Evolutionary conservation across 2,888 invertebrate genomes (phyloP).

Genomic region (Tuberolachnus salignus): DNA sequence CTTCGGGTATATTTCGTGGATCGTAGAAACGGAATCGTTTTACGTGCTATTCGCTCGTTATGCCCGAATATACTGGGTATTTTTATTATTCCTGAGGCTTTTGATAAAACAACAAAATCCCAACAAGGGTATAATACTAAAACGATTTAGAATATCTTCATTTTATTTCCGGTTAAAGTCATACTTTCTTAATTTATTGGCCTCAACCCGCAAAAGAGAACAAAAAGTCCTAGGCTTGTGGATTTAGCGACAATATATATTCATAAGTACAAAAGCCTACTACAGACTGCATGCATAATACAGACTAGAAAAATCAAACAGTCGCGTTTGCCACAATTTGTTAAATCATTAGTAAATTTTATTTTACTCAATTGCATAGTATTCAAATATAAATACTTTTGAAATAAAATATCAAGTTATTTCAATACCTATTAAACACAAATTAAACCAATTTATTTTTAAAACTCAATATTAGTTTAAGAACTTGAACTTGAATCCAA

Average conservation of each 20-base stretch:
- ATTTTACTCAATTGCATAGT: no score
- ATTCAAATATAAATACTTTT: no score
- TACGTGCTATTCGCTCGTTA: conserved; percentile 6
- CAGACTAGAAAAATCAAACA: no score
- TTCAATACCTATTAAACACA: no score
- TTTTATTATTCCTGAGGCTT: not conserved
- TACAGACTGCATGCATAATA: no score
- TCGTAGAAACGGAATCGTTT: conserved; percentile 40
- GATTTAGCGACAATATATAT: not conserved
- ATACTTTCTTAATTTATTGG: conserved; percentile 14
- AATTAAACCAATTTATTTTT: no score
- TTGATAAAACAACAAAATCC: not conserved
- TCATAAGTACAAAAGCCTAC: not conserved
- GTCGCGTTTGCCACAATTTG: no score
- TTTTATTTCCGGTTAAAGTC: conserved; percentile 3
- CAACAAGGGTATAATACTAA: conserved; percentile 31
- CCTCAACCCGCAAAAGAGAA: not conserved
- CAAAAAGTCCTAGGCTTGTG: not conserved
- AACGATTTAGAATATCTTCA: conserved; percentile 34
- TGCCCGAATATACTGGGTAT: conserved; percentile 18
- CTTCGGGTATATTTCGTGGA: conserved; percentile 7
- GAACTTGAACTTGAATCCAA: no score
- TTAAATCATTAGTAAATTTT: no score
- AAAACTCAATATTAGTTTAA: no score
- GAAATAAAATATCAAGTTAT: no score